Evolutionary conservation across 2,888 invertebrate species (phyloP).

Genomic region (Cinara cedri): DNA sequence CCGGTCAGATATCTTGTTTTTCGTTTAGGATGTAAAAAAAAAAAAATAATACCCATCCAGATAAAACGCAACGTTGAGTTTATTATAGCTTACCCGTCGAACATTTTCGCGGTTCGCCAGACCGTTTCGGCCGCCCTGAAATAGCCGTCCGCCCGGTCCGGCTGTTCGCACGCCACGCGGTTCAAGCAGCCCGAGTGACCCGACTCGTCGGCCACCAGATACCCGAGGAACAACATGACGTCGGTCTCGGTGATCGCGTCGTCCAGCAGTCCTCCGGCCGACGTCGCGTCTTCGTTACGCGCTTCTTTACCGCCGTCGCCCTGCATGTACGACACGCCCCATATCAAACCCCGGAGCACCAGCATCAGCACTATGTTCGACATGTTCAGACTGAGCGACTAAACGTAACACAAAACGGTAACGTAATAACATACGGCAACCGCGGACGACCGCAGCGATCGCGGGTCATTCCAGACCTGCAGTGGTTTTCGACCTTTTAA

Average conservation of each 20-base stretch:
- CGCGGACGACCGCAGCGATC: too few relatives aligned
- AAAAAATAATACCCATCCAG: too few relatives aligned
- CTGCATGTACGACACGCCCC: slow-evolving; percentile 48
- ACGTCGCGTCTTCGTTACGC: not conserved
- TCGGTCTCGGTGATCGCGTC: slow-evolving; percentile 35
- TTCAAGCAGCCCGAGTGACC: slow-evolving; percentile 36
- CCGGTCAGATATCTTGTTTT: too few relatives aligned
- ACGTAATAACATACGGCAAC: too few relatives aligned
- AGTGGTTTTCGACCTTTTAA: too few relatives aligned
- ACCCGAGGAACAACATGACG: slow-evolving; percentile 41
- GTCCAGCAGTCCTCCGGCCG: not conserved
- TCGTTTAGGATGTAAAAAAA: too few relatives aligned
- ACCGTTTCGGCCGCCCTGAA: slow-evolving; percentile 35
- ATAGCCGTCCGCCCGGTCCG: slow-evolving; percentile 17
- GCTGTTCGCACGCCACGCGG: slow-evolving; percentile 50
- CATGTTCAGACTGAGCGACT: slow-evolving; percentile 45
- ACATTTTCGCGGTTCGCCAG: slow-evolving; percentile 31
- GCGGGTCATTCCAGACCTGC: too few relatives aligned
- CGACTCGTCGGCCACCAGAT: slow-evolving; percentile 45
- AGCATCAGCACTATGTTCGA: slow-evolving; percentile 48
- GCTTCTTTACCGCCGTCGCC: not conserved
- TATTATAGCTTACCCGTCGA: slow-evolving; percentile 21
- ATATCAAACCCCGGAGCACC: slow-evolving; percentile 46
- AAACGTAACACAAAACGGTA: not conserved
- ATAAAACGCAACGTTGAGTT: too few relatives aligned